Evolutionary conservation across 2,797 vertebrate species (phyloP).

Genomic region (Rhabdophis nuchalis): DNA sequence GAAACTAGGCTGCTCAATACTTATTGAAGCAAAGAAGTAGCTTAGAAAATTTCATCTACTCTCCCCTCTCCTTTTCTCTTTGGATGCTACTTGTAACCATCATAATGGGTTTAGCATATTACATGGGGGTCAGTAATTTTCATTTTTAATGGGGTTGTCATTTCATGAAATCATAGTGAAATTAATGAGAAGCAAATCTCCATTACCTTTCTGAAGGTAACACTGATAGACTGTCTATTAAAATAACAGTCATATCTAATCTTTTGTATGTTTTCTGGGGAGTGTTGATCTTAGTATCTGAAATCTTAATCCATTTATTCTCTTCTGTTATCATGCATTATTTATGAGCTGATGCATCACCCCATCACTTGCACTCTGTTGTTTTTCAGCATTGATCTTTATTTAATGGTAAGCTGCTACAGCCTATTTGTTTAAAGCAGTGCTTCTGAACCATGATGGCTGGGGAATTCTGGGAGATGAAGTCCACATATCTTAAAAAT

Average conservation of each 20-base stretch:
- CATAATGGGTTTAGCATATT: not conserved
- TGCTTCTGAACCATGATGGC: not conserved
- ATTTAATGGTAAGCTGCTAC: not conserved
- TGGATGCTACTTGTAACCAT: not conserved
- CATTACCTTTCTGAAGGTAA: slow-evolving; percentile 68
- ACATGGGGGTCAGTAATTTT: not conserved
- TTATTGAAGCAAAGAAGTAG: not conserved
- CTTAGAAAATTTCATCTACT: not conserved
- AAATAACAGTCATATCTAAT: slow-evolving; percentile 5
- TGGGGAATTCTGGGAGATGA: not conserved
- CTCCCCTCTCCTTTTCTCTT: not conserved
- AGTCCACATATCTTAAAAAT: not conserved
- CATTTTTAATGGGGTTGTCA: not conserved
- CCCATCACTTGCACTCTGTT: not conserved
- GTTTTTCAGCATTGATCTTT: not conserved
- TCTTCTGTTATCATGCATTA: not conserved
- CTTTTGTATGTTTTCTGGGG: not conserved
- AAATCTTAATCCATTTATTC: slow-evolving; percentile 50
- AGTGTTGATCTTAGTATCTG: slow-evolving; percentile 52
- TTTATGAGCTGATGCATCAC: not conserved
- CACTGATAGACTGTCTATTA: slow-evolving; percentile 63
- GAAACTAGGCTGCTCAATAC: not conserved
- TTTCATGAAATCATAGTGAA: not conserved
- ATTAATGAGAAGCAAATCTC: not conserved
- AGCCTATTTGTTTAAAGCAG: slow-evolving; percentile 8